Evolutionary conservation across 2,113 vertebrate species (phyloP), one percentile per base, ranked within the genome.

Genomic region (Microtus oregoni): DNA sequence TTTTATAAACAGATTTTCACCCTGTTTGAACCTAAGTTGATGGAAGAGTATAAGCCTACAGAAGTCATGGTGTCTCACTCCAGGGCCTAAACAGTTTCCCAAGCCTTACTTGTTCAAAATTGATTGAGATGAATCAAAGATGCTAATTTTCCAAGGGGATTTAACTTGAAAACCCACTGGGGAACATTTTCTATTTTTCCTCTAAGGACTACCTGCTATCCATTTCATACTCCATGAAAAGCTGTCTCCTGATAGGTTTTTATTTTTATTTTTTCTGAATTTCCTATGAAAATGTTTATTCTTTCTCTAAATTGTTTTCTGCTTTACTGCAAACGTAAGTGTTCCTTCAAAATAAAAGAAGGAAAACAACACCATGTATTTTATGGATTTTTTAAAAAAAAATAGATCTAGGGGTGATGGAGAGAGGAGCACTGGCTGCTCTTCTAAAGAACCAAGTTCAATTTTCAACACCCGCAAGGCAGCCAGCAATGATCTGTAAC

Each of bases 301-400:
- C 30, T 88, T 44, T 52, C 22, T 89, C 73, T 44, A 86, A 85
- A 28, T 83, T 79, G 58, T 82, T 50, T 61, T 38, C 22, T n/a
- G 44, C 38, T 8, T 32, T 87, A 77, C 47, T 76, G 32, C 22
- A 92, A 92, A 91, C 15, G 0, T 26, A 41, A 55, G 22, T 41
- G 47, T 30, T 41, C 38, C 26, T 95, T 96, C 32, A 61, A 58
- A 86, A 94, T 78, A 55, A 93, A 91, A 82, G 61, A 70, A 78
- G n/a, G 72, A 89, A 94, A 92, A 38, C 26, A 68, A 1, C 10
- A 72, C 22, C 30, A 47, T 30, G 50, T 67, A 50, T 89, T 75
- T 73, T 95, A 35, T 61, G 5, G 41, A 44, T 89, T 41, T 30
- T 52, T 2, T 11, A 55, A 55, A 82, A 82, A 15, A n/a, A 82